A percentile compares a stretch with the other conserved stretches of the same genome.
These are phyloP conservation scores for Silurus glanis DNA, from an alignment of 2,113 vertebrate genomes.

Conservation along the genomic window DNA sequence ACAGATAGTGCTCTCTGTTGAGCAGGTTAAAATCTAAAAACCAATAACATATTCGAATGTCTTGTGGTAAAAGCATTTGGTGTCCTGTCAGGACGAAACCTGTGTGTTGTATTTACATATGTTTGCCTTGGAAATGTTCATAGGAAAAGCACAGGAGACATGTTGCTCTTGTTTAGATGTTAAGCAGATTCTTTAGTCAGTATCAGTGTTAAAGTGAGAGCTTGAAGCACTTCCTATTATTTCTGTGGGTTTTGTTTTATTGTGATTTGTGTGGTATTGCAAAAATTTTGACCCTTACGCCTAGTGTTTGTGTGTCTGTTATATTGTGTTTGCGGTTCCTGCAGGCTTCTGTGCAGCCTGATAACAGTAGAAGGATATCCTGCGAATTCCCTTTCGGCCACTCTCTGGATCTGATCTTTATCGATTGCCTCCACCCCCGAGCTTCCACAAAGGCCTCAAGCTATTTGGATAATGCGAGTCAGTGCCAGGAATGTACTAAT, in stretches of 20 bases:
- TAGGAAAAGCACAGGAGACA: background rate
- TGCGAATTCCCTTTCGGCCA: constrained; percentile 46
- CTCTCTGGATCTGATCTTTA: constrained; percentile 30
- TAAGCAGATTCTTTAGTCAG: background rate
- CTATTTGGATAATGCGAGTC: constrained; percentile 35
- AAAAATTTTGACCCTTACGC: constrained; percentile 4
- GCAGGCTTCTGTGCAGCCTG: constrained; percentile 51
- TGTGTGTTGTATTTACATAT: constrained; percentile 30
- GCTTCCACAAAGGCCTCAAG: constrained; percentile 19
- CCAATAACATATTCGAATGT: background rate
- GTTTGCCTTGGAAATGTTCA: constrained; percentile 42
- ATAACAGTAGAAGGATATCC: constrained; percentile 62
- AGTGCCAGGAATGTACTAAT: constrained; percentile 13
- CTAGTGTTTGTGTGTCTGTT: constrained; percentile 5
- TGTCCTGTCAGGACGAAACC: background rate
- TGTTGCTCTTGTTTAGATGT: background rate
- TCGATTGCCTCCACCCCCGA: constrained; percentile 14
- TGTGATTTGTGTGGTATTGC: background rate
- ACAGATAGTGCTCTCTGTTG: background rate
- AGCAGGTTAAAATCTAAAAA: background rate
- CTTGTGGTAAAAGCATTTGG: background rate
- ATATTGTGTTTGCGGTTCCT: constrained; percentile 43
- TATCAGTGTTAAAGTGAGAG: background rate
- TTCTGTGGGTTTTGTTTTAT: background rate
- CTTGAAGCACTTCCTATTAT: background rate